These are phyloP conservation scores for Saturnia japonica DNA, from an alignment of 2,888 invertebrate genomes.

Conservation along the genomic window DNA sequence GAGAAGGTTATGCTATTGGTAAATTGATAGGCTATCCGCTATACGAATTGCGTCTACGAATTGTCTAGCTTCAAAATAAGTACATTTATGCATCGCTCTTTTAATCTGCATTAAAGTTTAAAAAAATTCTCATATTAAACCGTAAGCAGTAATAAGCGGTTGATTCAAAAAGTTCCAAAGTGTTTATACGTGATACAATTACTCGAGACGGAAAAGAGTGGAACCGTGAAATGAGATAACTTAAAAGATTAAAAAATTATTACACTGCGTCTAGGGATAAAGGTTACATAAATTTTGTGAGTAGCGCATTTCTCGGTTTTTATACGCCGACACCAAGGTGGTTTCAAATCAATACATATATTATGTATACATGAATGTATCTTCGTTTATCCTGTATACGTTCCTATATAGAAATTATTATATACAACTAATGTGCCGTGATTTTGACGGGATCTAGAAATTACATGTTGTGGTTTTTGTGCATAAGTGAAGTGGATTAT, in stretches of 20 bases:
- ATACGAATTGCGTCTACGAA: too few relatives aligned
- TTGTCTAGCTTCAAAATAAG: too few relatives aligned
- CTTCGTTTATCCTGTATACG: too few relatives aligned
- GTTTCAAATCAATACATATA: neutral
- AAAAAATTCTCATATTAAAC: conserved; percentile 12
- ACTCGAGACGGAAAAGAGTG: conserved; percentile 16
- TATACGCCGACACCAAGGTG: neutral
- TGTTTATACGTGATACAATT: conserved; percentile 24
- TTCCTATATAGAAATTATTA: too few relatives aligned
- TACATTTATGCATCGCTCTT: too few relatives aligned
- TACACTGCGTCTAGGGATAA: conserved; percentile 8
- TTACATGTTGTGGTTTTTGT: too few relatives aligned
- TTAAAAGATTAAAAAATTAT: conserved; percentile 23
- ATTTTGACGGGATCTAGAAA: too few relatives aligned
- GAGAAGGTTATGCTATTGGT: too few relatives aligned
- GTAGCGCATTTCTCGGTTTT: neutral
- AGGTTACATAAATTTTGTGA: conserved; percentile 13
- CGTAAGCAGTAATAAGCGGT: conserved; percentile 6
- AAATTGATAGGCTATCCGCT: too few relatives aligned
- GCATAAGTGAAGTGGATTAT: too few relatives aligned
- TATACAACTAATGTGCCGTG: too few relatives aligned
- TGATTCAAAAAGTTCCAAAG: conserved; percentile 15
- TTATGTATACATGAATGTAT: too few relatives aligned
- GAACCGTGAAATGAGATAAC: conserved; percentile 18
- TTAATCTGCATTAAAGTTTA: neutral